A percentile compares a stretch with the other conserved stretches of the same genome.
phyloP scores from a whole-genome alignment of 2,113 vertebrate species.

The Cinclus mexicanus region DNA sequence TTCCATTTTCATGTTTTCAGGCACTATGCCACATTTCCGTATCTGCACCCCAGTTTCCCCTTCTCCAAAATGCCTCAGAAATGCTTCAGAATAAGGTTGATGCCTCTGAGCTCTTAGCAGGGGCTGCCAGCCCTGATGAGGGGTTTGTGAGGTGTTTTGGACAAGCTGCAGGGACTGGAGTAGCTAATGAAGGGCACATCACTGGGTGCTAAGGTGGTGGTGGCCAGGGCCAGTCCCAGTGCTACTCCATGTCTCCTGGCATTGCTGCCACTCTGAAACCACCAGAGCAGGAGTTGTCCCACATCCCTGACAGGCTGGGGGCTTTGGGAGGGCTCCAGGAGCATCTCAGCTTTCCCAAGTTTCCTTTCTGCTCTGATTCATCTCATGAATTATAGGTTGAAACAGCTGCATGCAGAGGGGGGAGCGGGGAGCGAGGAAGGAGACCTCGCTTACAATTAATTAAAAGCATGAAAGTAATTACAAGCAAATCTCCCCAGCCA shows the following conservation, averaged over 20 bases:
- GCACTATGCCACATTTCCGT: rapidly evolving
- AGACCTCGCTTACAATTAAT: constrained; percentile 69
- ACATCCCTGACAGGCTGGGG: neutral
- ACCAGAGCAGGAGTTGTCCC: neutral
- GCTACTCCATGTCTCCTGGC: rapidly evolving
- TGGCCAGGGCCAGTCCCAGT: neutral
- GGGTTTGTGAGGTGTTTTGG: neutral
- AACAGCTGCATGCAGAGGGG: constrained; percentile 40
- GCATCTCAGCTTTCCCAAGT: neutral
- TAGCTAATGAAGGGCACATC: neutral
- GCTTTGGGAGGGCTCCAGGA: neutral
- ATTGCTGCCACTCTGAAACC: neutral
- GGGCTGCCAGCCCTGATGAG: neutral
- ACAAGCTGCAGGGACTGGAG: neutral
- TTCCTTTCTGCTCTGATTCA: constrained; percentile 63
- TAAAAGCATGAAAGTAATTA: constrained; percentile 74
- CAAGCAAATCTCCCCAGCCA: constrained; percentile 67
- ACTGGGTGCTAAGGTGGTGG: neutral
- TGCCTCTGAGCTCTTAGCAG: neutral
- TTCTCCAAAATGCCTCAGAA: neutral
- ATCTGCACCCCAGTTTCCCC: neutral
- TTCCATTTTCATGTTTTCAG: neutral
- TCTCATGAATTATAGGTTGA: constrained; percentile 36
- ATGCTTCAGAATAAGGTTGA: rapidly evolving
- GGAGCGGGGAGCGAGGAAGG: constrained; percentile 16